phyloP scores from a whole-genome alignment of 2,888 invertebrate species.

The Epistrophella euchroma region DNA sequence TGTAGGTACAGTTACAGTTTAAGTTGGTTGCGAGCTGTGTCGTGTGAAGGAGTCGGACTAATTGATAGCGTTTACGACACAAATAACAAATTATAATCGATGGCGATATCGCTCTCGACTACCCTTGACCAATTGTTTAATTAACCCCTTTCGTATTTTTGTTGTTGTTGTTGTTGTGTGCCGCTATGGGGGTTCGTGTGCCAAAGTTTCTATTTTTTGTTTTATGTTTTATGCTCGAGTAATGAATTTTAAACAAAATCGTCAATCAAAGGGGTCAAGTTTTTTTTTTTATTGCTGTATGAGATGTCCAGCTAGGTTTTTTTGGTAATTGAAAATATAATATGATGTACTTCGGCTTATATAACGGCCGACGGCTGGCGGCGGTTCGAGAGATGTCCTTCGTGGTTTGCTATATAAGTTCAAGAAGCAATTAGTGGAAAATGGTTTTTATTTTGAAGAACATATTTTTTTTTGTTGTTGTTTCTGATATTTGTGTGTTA shows the following conservation, averaged over 20 bases:
- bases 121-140: constrained; percentile 72
- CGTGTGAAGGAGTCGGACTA: constrained; percentile 65
- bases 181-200: constrained; percentile 41
- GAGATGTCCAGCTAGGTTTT: constrained; percentile 45
- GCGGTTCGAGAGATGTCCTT: constrained; percentile 30
- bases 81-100: constrained; percentile 73
- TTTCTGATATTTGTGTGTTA: background rate
- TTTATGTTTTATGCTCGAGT: constrained; percentile 49
- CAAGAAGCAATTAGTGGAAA: constrained; percentile 59
- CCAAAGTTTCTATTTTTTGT: constrained; percentile 28
- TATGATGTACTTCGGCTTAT: constrained; percentile 1
- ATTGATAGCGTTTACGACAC: constrained; percentile 74
- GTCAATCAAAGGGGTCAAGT: constrained; percentile 36
- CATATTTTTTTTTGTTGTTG: background rate
- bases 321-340: constrained; percentile 48
- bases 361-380: too few species aligned
- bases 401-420: constrained; percentile 31
- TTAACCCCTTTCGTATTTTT: constrained; percentile 66
- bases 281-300: constrained; percentile 31
- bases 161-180: background rate
- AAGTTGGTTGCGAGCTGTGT: background rate
- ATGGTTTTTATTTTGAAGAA: constrained; percentile 13
- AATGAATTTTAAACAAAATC: constrained; percentile 53
- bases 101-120: constrained; percentile 46
- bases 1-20: constrained; percentile 22